Percentiles rank a stretch among this genome's conserved stretches.
Conservation (phyloP, 2,113 vertebrate genomes). For the Cygnus buccinator region DNA sequence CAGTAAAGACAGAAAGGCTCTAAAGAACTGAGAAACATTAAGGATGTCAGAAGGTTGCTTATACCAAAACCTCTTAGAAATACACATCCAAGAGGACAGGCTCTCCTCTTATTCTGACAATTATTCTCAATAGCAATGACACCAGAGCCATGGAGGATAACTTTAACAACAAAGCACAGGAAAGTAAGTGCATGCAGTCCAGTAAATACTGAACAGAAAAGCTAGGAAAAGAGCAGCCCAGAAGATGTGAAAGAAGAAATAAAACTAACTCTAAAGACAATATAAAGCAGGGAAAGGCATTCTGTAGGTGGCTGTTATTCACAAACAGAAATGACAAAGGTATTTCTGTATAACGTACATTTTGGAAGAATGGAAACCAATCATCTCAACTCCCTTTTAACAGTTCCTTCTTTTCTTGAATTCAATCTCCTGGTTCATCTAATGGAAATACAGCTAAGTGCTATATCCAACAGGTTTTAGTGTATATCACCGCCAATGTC, state of each 20-base stretch:
- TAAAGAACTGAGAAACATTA: neutral
- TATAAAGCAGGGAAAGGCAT: neutral
- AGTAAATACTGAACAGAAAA: neutral
- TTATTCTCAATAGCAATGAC: neutral
- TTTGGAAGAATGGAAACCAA: neutral
- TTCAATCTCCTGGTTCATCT: neutral
- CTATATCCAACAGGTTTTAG: neutral
- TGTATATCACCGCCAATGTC: neutral
- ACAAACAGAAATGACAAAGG: neutral
- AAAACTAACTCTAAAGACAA: neutral
- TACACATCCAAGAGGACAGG: neutral
- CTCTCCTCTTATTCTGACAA: neutral
- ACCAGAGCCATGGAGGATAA: neutral
- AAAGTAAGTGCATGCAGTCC: neutral
- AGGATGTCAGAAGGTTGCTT: slow-evolving; percentile 1
- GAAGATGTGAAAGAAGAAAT: neutral
- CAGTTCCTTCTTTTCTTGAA: neutral
- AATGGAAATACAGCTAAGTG: neutral
- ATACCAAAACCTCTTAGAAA: neutral
- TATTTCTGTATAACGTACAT: neutral
- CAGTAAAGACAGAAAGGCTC: neutral
- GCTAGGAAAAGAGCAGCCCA: neutral
- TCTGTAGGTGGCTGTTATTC: neutral
- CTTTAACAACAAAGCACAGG: neutral
- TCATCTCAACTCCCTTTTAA: neutral